Base-by-base conservation (phyloP, 2,797 vertebrate genomes). In the Gymnocypris eckloni region DNA sequence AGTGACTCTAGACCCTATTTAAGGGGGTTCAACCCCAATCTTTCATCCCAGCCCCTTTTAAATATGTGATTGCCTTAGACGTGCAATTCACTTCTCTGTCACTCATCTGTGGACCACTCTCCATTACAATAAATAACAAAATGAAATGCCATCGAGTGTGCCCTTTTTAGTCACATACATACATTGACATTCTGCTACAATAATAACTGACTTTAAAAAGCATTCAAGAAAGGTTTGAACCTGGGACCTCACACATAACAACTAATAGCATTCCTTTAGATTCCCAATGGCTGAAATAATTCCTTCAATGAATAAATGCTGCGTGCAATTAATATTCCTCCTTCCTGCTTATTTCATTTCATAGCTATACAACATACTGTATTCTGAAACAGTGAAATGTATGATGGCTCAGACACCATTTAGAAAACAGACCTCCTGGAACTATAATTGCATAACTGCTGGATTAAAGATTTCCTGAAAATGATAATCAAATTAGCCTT, bases 401-500 rank as follows among this genome's bases (percentile, higher is more conserved):
- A 22, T 2, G 3, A 39, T 54, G 52, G 52, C 37, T 50, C 50
- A 39, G 20, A 56, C 20, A 56, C 15, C 6, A 56, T 77, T 77
- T 56, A 56, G 20, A 7, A 7, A n/a, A 22, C 11, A 56, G 20
- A 77, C 50, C 52, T 56, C 33, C 37, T 56, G 1, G 20, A 77
- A 56, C 11, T 77, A n/a, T 20, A 39, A 77, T 39, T n/a, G 20
- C 33, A 56, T 77, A 76, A 76, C 73, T 5, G 3, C 18, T 76
- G 79, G 64, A 67, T 64, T 33, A 80, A 33, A 80, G 41, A 56
- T 72, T 61, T 79, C 41, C 81, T 83, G 56, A 75, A 75, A 39
- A 82, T 73, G 2, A 43, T 73, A 75, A 64, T 64, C 25, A 75
- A 41, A 37, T 83, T 72, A 16, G 70, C 33, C 18, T 70, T 45